Percentiles rank a stretch among this genome's conserved stretches.
These are phyloP conservation scores for Tretioscincus oriximinensis DNA, from an alignment of 2,113 vertebrate species.

Conservation along the genomic window DNA sequence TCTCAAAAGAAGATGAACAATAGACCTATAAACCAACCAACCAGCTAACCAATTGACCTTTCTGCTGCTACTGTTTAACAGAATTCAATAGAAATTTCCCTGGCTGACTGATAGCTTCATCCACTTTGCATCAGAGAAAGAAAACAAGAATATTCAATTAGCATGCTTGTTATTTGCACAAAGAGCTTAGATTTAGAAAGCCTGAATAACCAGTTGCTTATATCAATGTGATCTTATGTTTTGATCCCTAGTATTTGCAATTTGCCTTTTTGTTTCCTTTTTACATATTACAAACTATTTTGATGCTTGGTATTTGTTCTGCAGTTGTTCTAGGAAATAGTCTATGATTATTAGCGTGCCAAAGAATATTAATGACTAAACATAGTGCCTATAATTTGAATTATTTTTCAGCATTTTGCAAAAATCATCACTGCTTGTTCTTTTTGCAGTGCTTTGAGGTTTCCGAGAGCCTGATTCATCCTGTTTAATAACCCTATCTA, in stretches of 20 bases:
- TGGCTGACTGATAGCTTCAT: constrained; percentile 1
- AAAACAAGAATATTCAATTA: neutral
- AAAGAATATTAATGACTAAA: neutral
- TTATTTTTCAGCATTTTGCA: constrained; percentile 18
- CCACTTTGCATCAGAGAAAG: neutral
- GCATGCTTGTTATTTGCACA: accelerated
- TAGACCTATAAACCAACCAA: too few species aligned
- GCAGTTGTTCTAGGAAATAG: constrained; percentile 16
- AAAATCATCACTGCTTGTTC: neutral
- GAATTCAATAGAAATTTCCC: neutral
- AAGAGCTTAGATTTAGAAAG: constrained; percentile 12
- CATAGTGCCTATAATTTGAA: neutral
- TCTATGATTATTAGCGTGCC: constrained; percentile 31
- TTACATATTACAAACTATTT: constrained; percentile 52
- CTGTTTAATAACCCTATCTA: neutral
- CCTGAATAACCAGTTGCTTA: constrained; percentile 51
- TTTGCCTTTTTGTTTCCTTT: constrained; percentile 32
- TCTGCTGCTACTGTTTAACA: neutral
- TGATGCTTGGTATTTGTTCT: constrained; percentile 35
- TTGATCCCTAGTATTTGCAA: constrained; percentile 11
- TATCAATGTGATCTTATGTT: constrained; percentile 32
- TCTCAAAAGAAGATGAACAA: too few species aligned
- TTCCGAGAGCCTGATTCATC: neutral
- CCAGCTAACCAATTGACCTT: neutral
- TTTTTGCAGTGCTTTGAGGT: neutral